phyloP scores from a whole-genome alignment of 2,888 invertebrate genomes.

The Euphydryas editha region DNA sequence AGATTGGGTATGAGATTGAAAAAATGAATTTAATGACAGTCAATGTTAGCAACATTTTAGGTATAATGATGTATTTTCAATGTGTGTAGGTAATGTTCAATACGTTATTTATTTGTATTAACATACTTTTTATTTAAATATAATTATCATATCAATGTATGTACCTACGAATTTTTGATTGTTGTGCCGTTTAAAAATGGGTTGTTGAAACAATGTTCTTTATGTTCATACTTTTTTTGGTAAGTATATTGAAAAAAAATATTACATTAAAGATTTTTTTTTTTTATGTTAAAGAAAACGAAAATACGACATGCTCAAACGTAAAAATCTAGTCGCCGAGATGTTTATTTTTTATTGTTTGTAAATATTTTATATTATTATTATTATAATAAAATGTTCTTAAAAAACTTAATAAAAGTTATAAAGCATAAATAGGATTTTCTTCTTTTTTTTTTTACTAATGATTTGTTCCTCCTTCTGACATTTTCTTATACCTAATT shows the following conservation, averaged over 20 bases:
- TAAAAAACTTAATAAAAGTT: constrained; percentile 7
- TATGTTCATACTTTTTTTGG: not conserved
- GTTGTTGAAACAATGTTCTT: not conserved
- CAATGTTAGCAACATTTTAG: not conserved
- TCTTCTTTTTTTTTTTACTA: too few species aligned
- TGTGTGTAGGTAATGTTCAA: not conserved
- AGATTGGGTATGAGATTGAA: not conserved
- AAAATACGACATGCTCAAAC: constrained; percentile 15
- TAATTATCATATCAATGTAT: not conserved
- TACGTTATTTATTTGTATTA: not conserved
- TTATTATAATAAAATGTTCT: constrained; percentile 19
- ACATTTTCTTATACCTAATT: too few species aligned
- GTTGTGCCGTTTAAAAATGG: not conserved
- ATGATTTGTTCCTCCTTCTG: too few species aligned
- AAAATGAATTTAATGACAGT: not conserved
- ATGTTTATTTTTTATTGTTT: constrained; percentile 14
- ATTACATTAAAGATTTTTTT: too few species aligned
- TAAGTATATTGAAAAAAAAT: too few species aligned
- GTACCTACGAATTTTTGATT: not conserved
- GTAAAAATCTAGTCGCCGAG: constrained; percentile 13
- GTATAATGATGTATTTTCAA: too few species aligned
- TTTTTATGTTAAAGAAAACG: not conserved
- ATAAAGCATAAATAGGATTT: not conserved
- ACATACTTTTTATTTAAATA: not conserved
- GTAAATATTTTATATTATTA: constrained; percentile 24